These are phyloP conservation scores for Erebia aethiops DNA, from an alignment of 2,888 invertebrate genomes.

Conservation along the genomic window DNA sequence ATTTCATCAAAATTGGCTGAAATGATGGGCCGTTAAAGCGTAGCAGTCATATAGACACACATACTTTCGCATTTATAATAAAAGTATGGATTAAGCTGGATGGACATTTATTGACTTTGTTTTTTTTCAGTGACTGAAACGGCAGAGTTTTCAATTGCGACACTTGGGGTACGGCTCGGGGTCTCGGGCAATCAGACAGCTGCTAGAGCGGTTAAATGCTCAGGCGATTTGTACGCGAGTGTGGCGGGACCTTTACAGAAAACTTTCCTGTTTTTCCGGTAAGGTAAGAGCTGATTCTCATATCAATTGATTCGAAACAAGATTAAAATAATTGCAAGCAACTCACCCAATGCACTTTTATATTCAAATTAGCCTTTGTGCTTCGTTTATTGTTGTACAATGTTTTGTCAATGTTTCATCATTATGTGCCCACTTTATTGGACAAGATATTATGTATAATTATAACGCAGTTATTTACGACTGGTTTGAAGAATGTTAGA, in stretches of 20 bases:
- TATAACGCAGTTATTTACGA: slow-evolving; percentile 7
- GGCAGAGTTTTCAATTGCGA: no score
- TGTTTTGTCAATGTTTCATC: slow-evolving; percentile 33
- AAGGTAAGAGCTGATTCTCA: slow-evolving; percentile 52
- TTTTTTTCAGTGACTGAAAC: no score
- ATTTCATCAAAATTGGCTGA: no score
- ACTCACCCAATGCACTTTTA: slow-evolving; percentile 57
- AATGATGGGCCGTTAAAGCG: no score
- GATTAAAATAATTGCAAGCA: slow-evolving; percentile 21
- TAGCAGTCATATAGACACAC: no score
- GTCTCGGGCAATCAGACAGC: no score
- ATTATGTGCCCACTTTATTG: slow-evolving; percentile 27
- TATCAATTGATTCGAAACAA: slow-evolving; percentile 25
- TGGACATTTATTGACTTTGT: no score
- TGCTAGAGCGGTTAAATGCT: no score
- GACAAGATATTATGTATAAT: slow-evolving; percentile 11
- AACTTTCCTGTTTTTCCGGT: slow-evolving; percentile 79
- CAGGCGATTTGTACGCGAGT: not conserved
- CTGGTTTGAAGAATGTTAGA: slow-evolving; percentile 3
- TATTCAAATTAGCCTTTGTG: slow-evolving; percentile 77
- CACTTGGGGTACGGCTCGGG: no score
- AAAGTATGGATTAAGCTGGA: no score
- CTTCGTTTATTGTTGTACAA: slow-evolving; percentile 33
- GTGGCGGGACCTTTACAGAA: slow-evolving; percentile 55
- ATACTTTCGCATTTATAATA: no score